Conservation (phyloP, 2,797 vertebrate species). For the Masticophis lateralis region DNA sequence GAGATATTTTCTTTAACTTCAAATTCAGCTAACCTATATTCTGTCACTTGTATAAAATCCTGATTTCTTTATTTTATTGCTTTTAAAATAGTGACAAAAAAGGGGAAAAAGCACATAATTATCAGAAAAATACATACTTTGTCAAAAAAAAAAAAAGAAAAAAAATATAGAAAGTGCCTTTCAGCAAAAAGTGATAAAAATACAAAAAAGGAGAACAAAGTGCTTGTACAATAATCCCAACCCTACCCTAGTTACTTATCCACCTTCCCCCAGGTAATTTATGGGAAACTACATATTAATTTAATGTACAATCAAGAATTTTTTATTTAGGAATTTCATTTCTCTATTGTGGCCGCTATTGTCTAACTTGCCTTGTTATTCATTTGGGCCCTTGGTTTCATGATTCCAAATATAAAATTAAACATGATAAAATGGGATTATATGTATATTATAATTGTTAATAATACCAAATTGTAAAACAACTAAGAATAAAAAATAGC, state of each 20-base stretch:
- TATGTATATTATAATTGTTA: neutral
- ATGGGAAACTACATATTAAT: neutral
- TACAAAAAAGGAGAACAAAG: neutral
- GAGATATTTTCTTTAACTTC: neutral
- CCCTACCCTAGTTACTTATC: neutral
- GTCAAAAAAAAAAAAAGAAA: neutral
- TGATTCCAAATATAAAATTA: neutral
- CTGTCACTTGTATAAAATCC: neutral
- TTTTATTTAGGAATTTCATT: neutral
- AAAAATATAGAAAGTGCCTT: neutral
- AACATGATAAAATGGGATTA: neutral
- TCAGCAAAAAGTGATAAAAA: neutral
- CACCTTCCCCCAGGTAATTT: neutral
- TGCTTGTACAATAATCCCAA: neutral
- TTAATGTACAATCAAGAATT: neutral
- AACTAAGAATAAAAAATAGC: neutral
- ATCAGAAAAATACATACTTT: neutral
- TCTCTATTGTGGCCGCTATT: no score
- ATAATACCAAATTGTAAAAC: neutral
- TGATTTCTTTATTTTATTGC: neutral
- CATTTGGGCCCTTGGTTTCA: neutral
- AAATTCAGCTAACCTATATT: neutral
- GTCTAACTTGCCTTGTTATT: neutral
- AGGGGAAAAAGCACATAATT: neutral
- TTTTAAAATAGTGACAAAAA: neutral